Base-by-base conservation (phyloP, 2,888 invertebrate genomes). In the Phlogophora meticulosa region DNA sequence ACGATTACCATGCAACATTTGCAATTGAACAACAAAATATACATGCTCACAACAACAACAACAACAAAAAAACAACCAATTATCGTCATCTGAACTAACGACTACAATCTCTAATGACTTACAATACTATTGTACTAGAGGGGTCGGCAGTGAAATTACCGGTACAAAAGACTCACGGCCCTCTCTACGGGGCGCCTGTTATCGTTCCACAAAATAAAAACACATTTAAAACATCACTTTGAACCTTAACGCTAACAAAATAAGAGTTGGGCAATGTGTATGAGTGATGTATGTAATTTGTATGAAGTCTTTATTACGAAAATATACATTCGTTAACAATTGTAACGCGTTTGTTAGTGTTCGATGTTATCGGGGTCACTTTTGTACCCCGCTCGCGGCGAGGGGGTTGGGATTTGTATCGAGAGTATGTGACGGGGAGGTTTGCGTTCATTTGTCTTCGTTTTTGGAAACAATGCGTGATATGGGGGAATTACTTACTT, bases 181-280 rank as follows among this genome's bases (percentile, higher is more conserved):
- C 70, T 67, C 91, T 64, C 92, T 51, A 80, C 91, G 89, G 92
- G 92, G 89, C 83, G 92, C 92, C 89, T 85, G 89, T 91, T 91
- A 90, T 82, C 82, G 51, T 48, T 62, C 15, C 17, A 57, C 63
- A 59, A 40, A 32, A 15, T 24, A 22, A 62, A 57, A 55, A 46
- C 32, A 40, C 1, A 7, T 20, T n/a, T 17, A 45, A 66, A 55
- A 38, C 13, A 38, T 24, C 0, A 79, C 42, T 73, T 55, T 57
- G 4, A 71, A 76, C 69, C 42, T 65, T 77, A 81, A n/a, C 0
- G 0, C 4, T 0, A 24, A 11, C 1, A 11, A 7, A 46, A 65
- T 61, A 81, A 49, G 42, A 46, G 13, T 32, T 36, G 1, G 7
- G 7, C 4, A 3, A 28, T 22, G 24, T 67, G 79, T 42, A 43